These are phyloP conservation scores for Agriopis aurantiaria DNA, from an alignment of 2,888 invertebrate genomes.

Conservation along the genomic window DNA sequence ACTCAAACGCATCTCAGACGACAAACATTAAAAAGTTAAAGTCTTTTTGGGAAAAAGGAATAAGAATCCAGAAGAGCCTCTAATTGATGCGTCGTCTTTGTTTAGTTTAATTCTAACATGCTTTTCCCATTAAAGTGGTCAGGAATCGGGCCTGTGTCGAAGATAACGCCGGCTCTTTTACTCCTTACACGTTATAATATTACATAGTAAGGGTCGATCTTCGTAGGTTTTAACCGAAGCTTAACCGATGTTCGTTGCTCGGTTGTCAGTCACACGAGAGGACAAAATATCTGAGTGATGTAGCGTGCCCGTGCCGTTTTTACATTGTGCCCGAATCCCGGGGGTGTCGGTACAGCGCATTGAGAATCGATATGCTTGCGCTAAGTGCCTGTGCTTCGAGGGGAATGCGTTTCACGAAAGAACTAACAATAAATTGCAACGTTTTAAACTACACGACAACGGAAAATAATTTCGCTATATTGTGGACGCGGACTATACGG, in stretches of 20 bases:
- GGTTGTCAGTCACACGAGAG: constrained; percentile 62
- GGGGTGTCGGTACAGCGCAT: constrained; percentile 73
- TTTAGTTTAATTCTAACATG: constrained; percentile 87
- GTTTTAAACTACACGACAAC: constrained; percentile 62
- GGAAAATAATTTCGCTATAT: neutral
- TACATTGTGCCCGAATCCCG: constrained; percentile 79
- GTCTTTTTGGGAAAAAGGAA: constrained; percentile 72
- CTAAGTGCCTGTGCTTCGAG: constrained; percentile 84
- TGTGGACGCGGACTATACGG: too few relatives aligned
- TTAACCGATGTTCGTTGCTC: constrained; percentile 67
- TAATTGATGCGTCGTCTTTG: constrained; percentile 87
- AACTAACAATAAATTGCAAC: constrained; percentile 61
- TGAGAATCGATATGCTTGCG: constrained; percentile 83
- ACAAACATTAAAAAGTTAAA: constrained; percentile 82
- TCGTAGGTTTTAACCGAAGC: constrained; percentile 73
- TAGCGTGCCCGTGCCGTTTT: constrained; percentile 66
- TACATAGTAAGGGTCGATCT: constrained; percentile 72
- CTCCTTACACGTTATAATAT: constrained; percentile 85
- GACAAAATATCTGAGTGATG: constrained; percentile 77
- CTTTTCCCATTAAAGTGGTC: constrained; percentile 87
- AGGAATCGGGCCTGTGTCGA: constrained; percentile 79
- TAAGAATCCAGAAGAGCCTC: constrained; percentile 75
- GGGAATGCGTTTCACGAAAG: constrained; percentile 79
- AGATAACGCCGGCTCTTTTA: constrained; percentile 85
- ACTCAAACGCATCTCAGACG: constrained; percentile 74